A percentile compares a stretch with the other conserved stretches of the same genome.
Evolutionary conservation across 2,888 invertebrate genomes (phyloP).

Genomic region (Caenorhabditis drosophilae): DNA sequence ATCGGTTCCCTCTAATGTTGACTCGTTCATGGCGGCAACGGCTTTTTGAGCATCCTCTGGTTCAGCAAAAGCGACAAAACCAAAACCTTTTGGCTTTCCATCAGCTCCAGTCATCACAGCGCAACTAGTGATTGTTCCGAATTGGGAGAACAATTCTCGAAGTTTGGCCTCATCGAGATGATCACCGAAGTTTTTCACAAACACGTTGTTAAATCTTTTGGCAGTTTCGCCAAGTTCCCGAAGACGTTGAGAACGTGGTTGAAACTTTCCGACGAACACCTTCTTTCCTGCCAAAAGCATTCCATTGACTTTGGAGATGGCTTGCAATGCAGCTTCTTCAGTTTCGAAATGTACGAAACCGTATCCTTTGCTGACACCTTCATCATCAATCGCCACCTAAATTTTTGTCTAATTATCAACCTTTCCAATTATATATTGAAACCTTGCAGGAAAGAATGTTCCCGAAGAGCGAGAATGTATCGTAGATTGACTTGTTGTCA

Average conservation of each 20-base stretch:
- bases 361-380: slow-evolving; percentile 72
- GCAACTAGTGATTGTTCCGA: slow-evolving; percentile 57
- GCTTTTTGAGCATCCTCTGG: slow-evolving; percentile 88
- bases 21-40: slow-evolving; percentile 36
- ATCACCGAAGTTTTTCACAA: slow-evolving; percentile 97
- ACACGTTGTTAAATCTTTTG: slow-evolving; percentile 88
- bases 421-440: slow-evolving; percentile 15
- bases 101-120: slow-evolving; percentile 61
- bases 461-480: slow-evolving; percentile 98
- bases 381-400: slow-evolving; percentile 71
- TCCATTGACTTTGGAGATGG: slow-evolving; percentile 96
- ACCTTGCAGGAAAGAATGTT: slow-evolving; percentile 97
- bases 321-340: slow-evolving; percentile 75
- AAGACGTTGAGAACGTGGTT: slow-evolving; percentile 95
- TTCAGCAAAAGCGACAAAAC: slow-evolving; percentile 96
- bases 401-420: slow-evolving; percentile 1
- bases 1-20: slow-evolving; percentile 38
- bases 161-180: slow-evolving; percentile 89
- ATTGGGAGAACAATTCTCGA: slow-evolving; percentile 87
- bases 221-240: slow-evolving; percentile 96
- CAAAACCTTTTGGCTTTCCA: slow-evolving; percentile 82
- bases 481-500: slow-evolving; percentile 98
- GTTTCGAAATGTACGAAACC: slow-evolving; percentile 70
- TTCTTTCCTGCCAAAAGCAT: slow-evolving; percentile 99
- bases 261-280: slow-evolving; percentile 94